These are phyloP conservation scores for Lytechinus pictus DNA, from an alignment of 35 echinoderm and acorn worm species.

Conservation along the genomic window DNA sequence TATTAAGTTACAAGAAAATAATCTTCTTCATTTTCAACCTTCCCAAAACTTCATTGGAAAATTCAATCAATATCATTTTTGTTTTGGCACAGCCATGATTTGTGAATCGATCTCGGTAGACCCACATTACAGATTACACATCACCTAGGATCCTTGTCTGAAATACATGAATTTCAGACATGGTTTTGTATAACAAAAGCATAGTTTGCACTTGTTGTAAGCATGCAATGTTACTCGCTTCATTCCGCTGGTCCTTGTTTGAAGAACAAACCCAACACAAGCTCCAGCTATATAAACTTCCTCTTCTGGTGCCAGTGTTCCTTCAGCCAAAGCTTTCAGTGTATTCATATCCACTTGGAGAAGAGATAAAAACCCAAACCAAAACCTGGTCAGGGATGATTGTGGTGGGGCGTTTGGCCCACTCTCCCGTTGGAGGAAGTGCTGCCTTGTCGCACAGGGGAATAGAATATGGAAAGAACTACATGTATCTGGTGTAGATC, in stretches of 20 bases:
- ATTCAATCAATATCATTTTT: too few relatives aligned
- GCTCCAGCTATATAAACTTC: slow-evolving; percentile 38
- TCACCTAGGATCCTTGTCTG: too few relatives aligned
- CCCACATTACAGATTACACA: too few relatives aligned
- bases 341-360: neutral
- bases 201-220: too few relatives aligned
- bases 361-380: neutral
- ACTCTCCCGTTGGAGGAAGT: neutral
- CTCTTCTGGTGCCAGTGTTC: slow-evolving; percentile 38
- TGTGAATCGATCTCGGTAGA: too few relatives aligned
- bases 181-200: neutral
- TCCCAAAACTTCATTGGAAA: too few relatives aligned
- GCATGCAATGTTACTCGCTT: neutral
- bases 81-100: too few relatives aligned
- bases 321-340: neutral
- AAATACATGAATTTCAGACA: neutral
- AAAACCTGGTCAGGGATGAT: neutral
- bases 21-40: too few relatives aligned
- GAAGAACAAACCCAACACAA: neutral
- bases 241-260: neutral
- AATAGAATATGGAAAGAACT: neutral
- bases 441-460: neutral
- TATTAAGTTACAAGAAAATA: too few relatives aligned
- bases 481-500: neutral
- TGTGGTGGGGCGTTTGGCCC: neutral